Evolutionary conservation across 2,113 vertebrate species (phyloP).

Genomic region (Muscicapa adusta): DNA sequence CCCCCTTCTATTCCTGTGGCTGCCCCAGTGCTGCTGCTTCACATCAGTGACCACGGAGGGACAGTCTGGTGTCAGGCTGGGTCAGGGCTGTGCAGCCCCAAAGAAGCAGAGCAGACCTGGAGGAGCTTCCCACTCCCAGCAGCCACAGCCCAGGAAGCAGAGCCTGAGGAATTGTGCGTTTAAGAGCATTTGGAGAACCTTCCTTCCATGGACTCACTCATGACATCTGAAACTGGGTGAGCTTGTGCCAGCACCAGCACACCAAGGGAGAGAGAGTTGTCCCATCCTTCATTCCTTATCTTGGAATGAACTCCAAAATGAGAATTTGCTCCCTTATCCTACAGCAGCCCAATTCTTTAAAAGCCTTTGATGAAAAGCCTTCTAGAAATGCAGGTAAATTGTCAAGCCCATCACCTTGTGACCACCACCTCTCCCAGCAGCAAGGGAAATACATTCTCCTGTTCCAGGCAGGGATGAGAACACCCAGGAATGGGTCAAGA

Average conservation of each 20-base stretch:
- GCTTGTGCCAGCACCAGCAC: not conserved
- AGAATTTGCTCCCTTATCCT: not conserved
- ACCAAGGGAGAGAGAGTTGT: not conserved
- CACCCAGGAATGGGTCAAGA: not conserved
- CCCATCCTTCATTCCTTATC: not conserved
- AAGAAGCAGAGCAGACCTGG: not conserved
- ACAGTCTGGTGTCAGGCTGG: rapidly evolving
- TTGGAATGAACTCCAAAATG: not conserved
- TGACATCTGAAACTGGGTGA: rapidly evolving
- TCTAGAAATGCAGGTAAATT: not conserved
- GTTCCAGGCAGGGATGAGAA: not conserved
- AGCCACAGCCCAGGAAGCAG: not conserved
- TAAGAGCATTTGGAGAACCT: not conserved
- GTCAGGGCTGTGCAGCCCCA: not conserved
- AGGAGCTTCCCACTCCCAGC: not conserved
- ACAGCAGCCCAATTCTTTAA: not conserved
- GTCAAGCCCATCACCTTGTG: no score
- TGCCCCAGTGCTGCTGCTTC: not conserved
- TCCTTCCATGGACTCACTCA: rapidly evolving
- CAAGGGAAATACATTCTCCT: rapidly evolving
- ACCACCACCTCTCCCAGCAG: not conserved
- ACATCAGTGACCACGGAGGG: rapidly evolving
- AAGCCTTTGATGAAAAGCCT: not conserved
- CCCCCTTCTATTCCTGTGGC: not conserved
- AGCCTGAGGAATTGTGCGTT: not conserved